Conservation (phyloP, 2,113 vertebrate genomes). For the Oreamnos americanus region DNA sequence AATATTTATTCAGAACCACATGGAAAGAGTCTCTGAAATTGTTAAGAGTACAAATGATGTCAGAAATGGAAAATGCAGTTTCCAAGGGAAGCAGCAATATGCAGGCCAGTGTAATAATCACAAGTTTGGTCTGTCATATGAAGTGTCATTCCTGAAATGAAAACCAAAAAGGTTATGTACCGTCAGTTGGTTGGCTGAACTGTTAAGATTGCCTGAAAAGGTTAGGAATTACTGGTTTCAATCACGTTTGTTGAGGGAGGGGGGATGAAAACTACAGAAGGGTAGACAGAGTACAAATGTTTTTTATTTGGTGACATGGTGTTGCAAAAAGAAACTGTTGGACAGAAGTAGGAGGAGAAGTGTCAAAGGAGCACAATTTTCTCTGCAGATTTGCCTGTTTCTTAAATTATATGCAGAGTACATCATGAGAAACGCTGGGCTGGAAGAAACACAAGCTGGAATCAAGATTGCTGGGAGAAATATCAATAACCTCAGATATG, state of each 20-base stretch:
- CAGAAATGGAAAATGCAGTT: constrained; percentile 26
- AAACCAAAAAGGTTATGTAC: constrained; percentile 5
- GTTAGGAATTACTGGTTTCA: constrained; percentile 43
- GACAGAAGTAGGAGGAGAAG: background rate
- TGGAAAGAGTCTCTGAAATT: background rate
- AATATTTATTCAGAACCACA: background rate
- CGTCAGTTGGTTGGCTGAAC: background rate
- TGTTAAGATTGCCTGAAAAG: background rate
- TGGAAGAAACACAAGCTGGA: no score
- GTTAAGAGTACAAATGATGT: background rate
- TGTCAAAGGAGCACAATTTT: background rate
- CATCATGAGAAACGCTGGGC: no score
- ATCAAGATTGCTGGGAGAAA: no score
- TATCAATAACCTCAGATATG: no score
- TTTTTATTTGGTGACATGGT: constrained; percentile 15
- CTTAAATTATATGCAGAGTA: background rate
- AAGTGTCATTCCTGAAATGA: constrained; percentile 44
- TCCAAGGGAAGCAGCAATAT: background rate
- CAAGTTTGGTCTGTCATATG: background rate
- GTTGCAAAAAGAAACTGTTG: background rate
- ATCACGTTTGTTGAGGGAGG: constrained; percentile 27
- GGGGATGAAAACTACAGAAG: constrained; percentile 5
- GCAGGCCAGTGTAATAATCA: background rate
- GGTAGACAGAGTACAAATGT: background rate
- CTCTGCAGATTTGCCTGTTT: background rate